A percentile compares a stretch with the other conserved stretches of the same genome.
phyloP scores from a whole-genome alignment of 2,113 vertebrate genomes.

The Burhinus bistriatus region DNA sequence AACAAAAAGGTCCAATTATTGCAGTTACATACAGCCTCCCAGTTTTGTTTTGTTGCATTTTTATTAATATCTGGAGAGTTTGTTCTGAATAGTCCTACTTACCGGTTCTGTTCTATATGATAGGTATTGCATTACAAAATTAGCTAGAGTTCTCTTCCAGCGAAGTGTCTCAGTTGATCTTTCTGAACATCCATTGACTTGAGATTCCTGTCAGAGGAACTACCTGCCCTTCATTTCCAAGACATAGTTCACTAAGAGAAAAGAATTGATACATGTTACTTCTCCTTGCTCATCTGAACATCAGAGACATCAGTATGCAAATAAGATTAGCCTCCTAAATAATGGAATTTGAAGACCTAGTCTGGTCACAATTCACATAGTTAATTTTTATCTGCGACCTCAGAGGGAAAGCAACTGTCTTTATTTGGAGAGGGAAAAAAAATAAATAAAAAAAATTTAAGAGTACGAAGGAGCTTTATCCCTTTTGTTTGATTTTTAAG shows the following conservation, averaged over 20 bases:
- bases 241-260: neutral
- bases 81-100: neutral
- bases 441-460: neutral
- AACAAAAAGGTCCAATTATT: neutral
- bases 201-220: neutral
- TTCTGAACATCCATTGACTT: neutral
- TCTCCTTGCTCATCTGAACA: neutral
- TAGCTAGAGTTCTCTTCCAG: neutral
- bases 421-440: neutral
- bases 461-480: neutral
- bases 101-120: neutral
- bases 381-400: neutral
- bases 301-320: neutral
- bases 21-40: rapidly evolving
- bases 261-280: neutral
- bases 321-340: neutral
- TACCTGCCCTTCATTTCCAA: neutral
- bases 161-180: neutral
- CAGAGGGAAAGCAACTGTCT: neutral
- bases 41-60: neutral
- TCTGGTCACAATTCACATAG: neutral
- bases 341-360: neutral
- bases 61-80: neutral
- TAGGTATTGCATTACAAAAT: neutral
- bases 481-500: neutral